phyloP scores from a whole-genome alignment of 2,888 invertebrate genomes.

The Euplexia lucipara region DNA sequence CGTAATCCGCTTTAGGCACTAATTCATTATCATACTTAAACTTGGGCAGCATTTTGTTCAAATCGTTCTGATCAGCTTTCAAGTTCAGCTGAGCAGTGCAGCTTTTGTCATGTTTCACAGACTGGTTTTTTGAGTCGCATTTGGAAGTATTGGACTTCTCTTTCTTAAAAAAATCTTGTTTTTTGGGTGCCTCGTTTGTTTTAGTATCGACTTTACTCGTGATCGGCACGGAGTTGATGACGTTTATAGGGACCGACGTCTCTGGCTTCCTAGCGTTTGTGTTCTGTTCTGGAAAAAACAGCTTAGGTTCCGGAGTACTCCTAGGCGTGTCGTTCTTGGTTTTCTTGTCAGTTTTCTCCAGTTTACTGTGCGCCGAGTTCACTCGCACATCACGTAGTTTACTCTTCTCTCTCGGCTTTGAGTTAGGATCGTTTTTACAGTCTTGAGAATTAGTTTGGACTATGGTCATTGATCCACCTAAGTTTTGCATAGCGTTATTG shows the following conservation, averaged over 20 bases:
- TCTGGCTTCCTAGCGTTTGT: conserved; percentile 83
- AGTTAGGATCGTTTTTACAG: conserved; percentile 81
- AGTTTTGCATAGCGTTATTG: conserved; percentile 76
- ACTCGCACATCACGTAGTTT: conserved; percentile 87
- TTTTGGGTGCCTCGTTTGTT: conserved; percentile 83
- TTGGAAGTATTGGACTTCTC: conserved; percentile 84
- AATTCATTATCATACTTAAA: conserved; percentile 90
- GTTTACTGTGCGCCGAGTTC: conserved; percentile 87
- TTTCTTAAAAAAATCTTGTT: conserved; percentile 90
- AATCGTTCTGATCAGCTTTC: conserved; percentile 87
- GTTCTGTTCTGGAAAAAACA: conserved; percentile 87
- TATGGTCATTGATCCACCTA: conserved; percentile 81
- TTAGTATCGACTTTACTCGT: conserved; percentile 84
- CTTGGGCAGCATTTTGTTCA: conserved; percentile 90
- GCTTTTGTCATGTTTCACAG: conserved; percentile 86
- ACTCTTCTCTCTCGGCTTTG: conserved; percentile 86
- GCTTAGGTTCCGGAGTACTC: conserved; percentile 86
- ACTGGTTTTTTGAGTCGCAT: conserved; percentile 80
- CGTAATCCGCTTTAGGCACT: conserved; percentile 91
- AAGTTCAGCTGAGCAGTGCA: conserved; percentile 81
- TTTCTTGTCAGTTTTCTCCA: conserved; percentile 87
- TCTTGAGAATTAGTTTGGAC: conserved; percentile 78
- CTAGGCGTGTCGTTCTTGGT: conserved; percentile 81
- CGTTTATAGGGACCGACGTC: conserved; percentile 87
- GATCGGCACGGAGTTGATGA: conserved; percentile 83